A percentile compares a stretch with the other conserved stretches of the same genome.
Conservation (phyloP, 2,888 invertebrate species). For the Tenthredo livida region DNA sequence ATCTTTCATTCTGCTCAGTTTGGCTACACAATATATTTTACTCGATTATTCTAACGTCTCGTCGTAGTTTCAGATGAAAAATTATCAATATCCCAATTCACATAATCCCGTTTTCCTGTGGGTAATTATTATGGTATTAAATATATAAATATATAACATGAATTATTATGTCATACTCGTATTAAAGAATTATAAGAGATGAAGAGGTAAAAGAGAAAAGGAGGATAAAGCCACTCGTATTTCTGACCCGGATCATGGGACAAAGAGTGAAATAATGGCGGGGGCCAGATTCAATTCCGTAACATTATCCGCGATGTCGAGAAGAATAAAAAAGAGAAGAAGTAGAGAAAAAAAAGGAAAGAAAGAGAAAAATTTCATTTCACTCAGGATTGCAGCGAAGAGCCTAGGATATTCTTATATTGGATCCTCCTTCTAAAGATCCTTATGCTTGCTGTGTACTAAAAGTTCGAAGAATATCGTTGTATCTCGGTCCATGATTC, state of each 20-base stretch:
- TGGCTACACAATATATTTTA: slow-evolving; percentile 51
- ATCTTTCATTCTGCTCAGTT: slow-evolving; percentile 55
- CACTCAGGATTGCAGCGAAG: background rate
- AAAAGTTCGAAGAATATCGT: background rate
- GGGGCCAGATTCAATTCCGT: slow-evolving; percentile 25
- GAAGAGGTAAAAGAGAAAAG: background rate
- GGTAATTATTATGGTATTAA: too few relatives aligned
- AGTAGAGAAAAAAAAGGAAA: background rate
- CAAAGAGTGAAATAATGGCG: background rate
- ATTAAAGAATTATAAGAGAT: background rate
- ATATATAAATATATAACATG: too few relatives aligned
- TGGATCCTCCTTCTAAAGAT: background rate
- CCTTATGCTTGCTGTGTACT: background rate
- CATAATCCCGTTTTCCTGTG: too few relatives aligned
- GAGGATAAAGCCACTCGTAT: background rate
- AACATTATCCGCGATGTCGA: background rate
- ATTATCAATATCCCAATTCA: too few relatives aligned
- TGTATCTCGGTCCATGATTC: background rate
- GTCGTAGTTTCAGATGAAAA: too few relatives aligned
- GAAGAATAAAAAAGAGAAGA: background rate
- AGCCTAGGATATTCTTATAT: slow-evolving; percentile 24
- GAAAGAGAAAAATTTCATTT: slow-evolving; percentile 23
- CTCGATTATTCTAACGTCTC: background rate
- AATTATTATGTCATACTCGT: background rate
- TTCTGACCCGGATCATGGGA: slow-evolving; percentile 11